Percentiles rank a stretch among this genome's conserved stretches.
phyloP scores from a whole-genome alignment of 1,140 invertebrate genomes.

The Lasaia peninsularis region DNA sequence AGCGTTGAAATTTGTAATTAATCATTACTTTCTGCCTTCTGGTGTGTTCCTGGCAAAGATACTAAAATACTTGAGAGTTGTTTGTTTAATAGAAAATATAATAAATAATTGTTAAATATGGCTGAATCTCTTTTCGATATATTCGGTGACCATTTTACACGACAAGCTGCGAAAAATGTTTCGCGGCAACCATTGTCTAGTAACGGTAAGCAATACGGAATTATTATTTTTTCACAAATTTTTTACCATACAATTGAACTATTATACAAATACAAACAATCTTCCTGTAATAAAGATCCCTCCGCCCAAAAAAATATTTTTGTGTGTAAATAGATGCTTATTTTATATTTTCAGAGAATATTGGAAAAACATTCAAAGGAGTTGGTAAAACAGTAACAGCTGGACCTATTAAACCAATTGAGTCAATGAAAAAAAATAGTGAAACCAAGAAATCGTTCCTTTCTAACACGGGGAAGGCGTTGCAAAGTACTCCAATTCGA shows the following conservation, averaged over 20 bases:
- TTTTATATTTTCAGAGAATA: conserved; percentile 61
- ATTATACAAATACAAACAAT: too few species aligned
- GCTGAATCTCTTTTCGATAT: conserved; percentile 66
- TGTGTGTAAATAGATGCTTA: too few species aligned
- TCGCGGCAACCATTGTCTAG: conserved; percentile 52
- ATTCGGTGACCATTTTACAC: conserved; percentile 56
- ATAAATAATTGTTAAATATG: conserved; percentile 33
- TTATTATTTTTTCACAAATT: too few species aligned
- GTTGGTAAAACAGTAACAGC: too few species aligned
- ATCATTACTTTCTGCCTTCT: too few species aligned
- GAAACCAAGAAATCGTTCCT: conserved; percentile 62
- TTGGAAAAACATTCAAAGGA: conserved; percentile 41
- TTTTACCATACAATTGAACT: too few species aligned
- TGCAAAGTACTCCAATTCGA: conserved; percentile 49
- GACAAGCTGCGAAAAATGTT: conserved; percentile 49
- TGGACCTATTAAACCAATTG: conserved; percentile 51
- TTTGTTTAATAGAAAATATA: neutral
- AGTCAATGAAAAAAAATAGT: conserved; percentile 33
- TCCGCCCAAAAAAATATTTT: too few species aligned
- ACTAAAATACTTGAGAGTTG: too few species aligned
- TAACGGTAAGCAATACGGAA: conserved; percentile 63
- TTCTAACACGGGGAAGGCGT: conserved; percentile 53
- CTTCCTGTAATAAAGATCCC: too few species aligned
- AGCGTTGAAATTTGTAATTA: too few species aligned
- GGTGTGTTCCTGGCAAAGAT: too few species aligned